Conservation (phyloP, 1,140 invertebrate genomes). For the Zaprionus capensis region DNA sequence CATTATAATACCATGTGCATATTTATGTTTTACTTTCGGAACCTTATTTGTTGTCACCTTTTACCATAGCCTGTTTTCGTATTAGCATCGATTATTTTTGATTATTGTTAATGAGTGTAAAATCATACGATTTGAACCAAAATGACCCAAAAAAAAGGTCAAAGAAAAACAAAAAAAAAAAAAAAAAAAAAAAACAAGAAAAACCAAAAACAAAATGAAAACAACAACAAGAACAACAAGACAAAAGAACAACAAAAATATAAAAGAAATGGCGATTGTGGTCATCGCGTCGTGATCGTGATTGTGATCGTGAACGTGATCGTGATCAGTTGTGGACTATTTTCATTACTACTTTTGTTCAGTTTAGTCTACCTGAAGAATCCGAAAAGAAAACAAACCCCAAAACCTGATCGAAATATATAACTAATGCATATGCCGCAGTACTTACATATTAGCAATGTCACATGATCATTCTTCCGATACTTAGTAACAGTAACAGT, state of each 20-base stretch:
- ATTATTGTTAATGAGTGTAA: conserved; percentile 57
- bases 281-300: conserved; percentile 41
- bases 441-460: conserved; percentile 45
- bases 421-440: conserved; percentile 42
- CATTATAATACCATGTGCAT: conserved; percentile 46
- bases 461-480: conserved; percentile 39
- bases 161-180: conserved; percentile 42
- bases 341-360: conserved; percentile 83
- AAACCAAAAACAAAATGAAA: conserved; percentile 21
- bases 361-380: conserved; percentile 67
- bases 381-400: conserved; percentile 16
- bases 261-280: conserved; percentile 56
- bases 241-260: conserved; percentile 50
- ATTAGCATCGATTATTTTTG: conserved; percentile 56
- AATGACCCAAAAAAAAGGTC: conserved; percentile 21
- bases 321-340: conserved; percentile 72
- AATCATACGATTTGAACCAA: conserved; percentile 42
- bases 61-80: conserved; percentile 36
- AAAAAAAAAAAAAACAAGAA: conserved; percentile 42
- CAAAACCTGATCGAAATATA: conserved; percentile 40
- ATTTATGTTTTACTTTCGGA: conserved; percentile 42
- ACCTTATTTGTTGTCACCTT: conserved; percentile 19
- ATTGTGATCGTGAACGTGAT: conserved; percentile 68
- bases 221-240: conserved; percentile 46
- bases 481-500: conserved; percentile 35